Base-by-base conservation (phyloP, 2,888 invertebrate genomes). In the Aspidapion aeneum region DNA sequence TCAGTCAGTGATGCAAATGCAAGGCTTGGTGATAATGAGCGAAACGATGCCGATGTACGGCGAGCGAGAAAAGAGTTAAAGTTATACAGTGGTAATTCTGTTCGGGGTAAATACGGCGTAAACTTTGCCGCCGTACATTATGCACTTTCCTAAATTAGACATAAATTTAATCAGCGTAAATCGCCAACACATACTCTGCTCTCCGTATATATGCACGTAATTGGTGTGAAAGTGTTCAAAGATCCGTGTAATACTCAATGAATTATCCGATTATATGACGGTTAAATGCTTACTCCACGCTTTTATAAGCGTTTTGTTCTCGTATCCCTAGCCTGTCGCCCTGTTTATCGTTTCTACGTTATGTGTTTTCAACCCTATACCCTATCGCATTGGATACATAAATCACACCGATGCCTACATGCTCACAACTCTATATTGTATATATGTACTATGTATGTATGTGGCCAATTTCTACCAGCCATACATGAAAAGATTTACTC, bases 171-270 rank as follows among this genome's bases (percentile, higher is more conserved):
- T 56, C 9, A 56, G 56, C 21, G 21, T 56, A 63, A 63, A 65
- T 65, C 59, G 62, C 62, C 63, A 61, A 62, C 66, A 64, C 63
- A 66, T 63, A 67, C 63, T n/a, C n/a, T n/a, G n/a, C n/a, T n/a
- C n/a, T n/a, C n/a, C n/a, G n/a, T n/a, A n/a, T n/a, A n/a, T n/a
- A n/a, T n/a, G n/a, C n/a, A n/a, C n/a, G 56, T 67, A 67, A 67
- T 67, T 67, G 66, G 67, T 64, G 64, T 67, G 65, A 67, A 67
- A 67, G 65, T 64, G 66, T 66, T 62, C 67, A 67, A 59, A 61
- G 64, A 63, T 63, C 65, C 67, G 65, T 65, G 65, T 67, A 67
- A 66, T 62, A 66, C 63, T 62, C 62, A 58, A 63, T 63, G 61
- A 63, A 66, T 65, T 66, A 64, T 60, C 60, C 64, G 63, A 67